Base-by-base conservation (phyloP, 1,140 invertebrate species). In the Plectus sambesii region DNA sequence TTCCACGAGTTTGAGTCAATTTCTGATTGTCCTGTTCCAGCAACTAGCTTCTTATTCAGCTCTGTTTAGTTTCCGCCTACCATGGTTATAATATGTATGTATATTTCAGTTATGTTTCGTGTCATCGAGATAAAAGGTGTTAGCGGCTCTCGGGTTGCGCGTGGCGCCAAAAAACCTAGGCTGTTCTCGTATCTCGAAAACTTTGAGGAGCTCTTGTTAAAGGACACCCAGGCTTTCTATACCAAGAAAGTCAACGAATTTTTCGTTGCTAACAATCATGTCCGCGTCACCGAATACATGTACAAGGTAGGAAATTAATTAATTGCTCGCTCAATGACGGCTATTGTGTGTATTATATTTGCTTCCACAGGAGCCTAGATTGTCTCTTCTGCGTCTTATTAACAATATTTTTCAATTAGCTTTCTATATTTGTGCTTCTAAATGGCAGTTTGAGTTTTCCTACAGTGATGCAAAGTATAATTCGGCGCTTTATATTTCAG, bases 241-340 rank as follows among this genome's bases (percentile, higher is more conserved):
- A 84, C 80, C 8, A 77, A 83, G 45, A 90, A 98, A 73, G 93
- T 88, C 61, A 82, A 80, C 3, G 85, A 90, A 60, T 98, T 96
- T 2, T 87, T 97, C 29, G n/a, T n/a, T n/a, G n/a, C n/a, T n/a
- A n/a, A n/a, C n/a, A n/a, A n/a, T n/a, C n/a, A n/a, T n/a, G n/a
- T n/a, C n/a, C n/a, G n/a, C n/a, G n/a, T n/a, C n/a, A 94, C 90
- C 2, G 92, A 98, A 68, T 99, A 98, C 68, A 88, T 97, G 84
- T 96, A 94, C 74, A 90, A 90, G 77, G 84, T 85, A 55, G 37
- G 66, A 59, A n/a, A n/a, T n/a, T n/a, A n/a, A n/a, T n/a, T n/a
- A n/a, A n/a, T n/a, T n/a, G n/a, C n/a, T n/a, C n/a, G n/a, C n/a
- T n/a, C n/a, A n/a, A n/a, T n/a, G n/a, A n/a, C n/a, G n/a, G n/a